Evolutionary conservation across 2,113 vertebrate species (phyloP).

Genomic region (Heliornis fulica): DNA sequence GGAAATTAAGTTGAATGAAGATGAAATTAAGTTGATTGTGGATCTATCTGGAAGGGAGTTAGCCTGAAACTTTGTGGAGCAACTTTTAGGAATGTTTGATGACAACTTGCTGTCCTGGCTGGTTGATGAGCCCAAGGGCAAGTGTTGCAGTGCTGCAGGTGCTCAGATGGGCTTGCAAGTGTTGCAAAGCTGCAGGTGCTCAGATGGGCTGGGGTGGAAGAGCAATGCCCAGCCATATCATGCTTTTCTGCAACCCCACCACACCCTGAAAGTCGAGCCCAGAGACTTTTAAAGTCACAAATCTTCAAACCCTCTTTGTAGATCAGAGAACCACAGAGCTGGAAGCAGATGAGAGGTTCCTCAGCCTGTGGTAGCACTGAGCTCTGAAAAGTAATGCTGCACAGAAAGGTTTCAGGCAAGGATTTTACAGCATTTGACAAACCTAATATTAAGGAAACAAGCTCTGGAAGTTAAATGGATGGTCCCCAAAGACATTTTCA

Average conservation of each 20-base stretch:
- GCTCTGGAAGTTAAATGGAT: neutral
- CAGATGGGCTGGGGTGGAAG: neutral
- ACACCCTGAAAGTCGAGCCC: neutral
- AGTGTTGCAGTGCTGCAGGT: rapidly evolving
- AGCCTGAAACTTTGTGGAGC: neutral
- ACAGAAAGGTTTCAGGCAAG: neutral
- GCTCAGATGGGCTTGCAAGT: neutral
- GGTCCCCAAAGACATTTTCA: neutral
- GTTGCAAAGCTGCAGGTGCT: neutral
- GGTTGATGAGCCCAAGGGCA: neutral
- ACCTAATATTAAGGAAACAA: neutral
- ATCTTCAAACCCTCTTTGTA: neutral
- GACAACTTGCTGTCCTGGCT: neutral
- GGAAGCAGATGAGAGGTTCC: neutral
- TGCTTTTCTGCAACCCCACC: neutral
- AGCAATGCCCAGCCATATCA: neutral
- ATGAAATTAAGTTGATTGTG: neutral
- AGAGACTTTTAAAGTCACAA: neutral
- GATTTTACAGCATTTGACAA: neutral
- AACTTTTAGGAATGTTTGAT: neutral
- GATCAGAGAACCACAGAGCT: neutral
- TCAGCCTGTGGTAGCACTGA: neutral
- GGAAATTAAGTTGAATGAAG: neutral
- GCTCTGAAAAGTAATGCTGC: neutral
- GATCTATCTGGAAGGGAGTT: neutral